A percentile compares a stretch with the other conserved stretches of the same genome.
Evolutionary conservation across 1,140 invertebrate species (phyloP).

Genomic region (Cherax destructor): DNA sequence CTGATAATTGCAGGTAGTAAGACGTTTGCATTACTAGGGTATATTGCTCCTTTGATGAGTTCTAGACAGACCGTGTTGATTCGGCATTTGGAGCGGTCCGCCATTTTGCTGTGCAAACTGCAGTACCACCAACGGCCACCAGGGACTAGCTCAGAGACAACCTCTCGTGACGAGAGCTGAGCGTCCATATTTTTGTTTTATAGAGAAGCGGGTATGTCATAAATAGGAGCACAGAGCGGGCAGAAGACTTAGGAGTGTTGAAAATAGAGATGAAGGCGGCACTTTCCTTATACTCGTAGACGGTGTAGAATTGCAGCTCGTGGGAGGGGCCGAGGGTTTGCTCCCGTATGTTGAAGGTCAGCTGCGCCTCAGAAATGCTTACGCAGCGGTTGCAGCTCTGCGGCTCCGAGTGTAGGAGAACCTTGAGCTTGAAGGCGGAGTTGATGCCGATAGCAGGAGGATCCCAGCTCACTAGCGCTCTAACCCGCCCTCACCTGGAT

Average conservation of each 20-base stretch:
- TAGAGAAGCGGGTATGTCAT: too few relatives aligned
- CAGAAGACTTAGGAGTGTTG: constrained; percentile 86
- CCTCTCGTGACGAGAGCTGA: too few relatives aligned
- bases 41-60: too few relatives aligned
- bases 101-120: too few relatives aligned
- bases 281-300: constrained; percentile 92
- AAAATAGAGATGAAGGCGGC: constrained; percentile 94
- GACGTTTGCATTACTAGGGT: too few relatives aligned
- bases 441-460: constrained; percentile 88
- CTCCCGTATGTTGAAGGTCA: constrained; percentile 68
- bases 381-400: constrained; percentile 69
- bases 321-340: constrained; percentile 69
- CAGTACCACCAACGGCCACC: too few relatives aligned
- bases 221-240: too few relatives aligned
- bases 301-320: constrained; percentile 82
- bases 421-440: constrained; percentile 87
- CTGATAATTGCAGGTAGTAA: too few relatives aligned
- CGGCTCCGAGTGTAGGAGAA: constrained; percentile 75
- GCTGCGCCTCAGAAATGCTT: constrained; percentile 53
- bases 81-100: too few relatives aligned
- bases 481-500: constrained; percentile 88
- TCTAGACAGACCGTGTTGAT: too few relatives aligned
- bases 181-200: too few relatives aligned
- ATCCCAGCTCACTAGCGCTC: constrained; percentile 89
- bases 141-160: too few relatives aligned